phyloP scores from a whole-genome alignment of 2,113 vertebrate species.

The Cricetomys ansorgei region DNA sequence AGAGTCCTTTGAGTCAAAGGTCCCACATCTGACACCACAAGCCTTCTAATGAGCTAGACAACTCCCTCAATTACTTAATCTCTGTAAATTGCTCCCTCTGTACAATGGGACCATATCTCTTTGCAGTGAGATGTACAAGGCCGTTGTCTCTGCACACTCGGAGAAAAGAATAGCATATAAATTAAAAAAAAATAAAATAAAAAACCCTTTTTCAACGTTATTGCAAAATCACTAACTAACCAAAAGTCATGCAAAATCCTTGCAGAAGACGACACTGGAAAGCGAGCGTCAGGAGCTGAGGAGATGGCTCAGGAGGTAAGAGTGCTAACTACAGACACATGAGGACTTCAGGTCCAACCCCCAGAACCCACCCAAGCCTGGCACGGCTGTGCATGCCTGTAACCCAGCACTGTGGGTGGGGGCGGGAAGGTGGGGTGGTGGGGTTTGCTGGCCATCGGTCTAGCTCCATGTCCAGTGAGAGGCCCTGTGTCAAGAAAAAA shows the following conservation, averaged over 20 bases:
- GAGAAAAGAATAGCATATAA: neutral
- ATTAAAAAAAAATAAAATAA: no score
- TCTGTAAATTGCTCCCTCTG: neutral
- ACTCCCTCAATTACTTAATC: neutral
- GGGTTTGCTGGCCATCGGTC: no score
- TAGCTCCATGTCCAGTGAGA: no score
- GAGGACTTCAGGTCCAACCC: neutral
- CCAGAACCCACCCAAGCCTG: neutral
- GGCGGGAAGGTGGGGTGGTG: neutral
- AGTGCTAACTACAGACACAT: neutral
- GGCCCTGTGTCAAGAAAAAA: neutral
- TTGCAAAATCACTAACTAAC: conserved; percentile 7
- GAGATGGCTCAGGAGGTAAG: no score
- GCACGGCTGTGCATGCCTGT: neutral
- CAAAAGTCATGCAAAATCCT: neutral
- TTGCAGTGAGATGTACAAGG: neutral
- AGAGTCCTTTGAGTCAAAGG: neutral
- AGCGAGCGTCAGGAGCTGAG: neutral
- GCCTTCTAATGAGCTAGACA: neutral
- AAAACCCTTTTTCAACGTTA: neutral
- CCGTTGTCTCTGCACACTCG: neutral
- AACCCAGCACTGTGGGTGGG: neutral
- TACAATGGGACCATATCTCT: conserved; percentile 40
- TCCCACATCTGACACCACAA: neutral
- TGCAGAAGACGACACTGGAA: neutral